These are phyloP conservation scores for Cygnus atratus DNA, from an alignment of 2,113 vertebrate genomes.

Conservation along the genomic window DNA sequence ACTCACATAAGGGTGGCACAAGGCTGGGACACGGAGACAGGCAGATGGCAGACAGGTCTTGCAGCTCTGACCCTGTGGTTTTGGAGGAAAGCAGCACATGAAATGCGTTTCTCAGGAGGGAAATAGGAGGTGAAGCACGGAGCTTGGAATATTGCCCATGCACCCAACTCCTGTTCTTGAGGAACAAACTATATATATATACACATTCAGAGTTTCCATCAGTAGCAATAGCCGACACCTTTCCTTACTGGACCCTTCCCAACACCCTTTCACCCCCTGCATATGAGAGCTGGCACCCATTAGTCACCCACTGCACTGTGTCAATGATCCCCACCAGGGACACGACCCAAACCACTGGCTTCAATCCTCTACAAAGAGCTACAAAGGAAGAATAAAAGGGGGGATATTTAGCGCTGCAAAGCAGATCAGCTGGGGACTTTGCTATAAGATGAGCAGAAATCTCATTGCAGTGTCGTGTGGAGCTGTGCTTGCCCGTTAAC, in stretches of 20 bases:
- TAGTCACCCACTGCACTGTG: not conserved
- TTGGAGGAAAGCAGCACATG: not conserved
- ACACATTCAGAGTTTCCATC: not conserved
- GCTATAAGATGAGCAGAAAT: not conserved
- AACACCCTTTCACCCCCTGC: not conserved
- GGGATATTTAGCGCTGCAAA: not conserved
- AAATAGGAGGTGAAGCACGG: not conserved
- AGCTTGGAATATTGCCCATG: not conserved
- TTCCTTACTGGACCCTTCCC: not conserved
- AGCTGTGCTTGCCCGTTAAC: not conserved
- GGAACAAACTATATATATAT: not conserved
- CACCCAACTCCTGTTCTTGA: not conserved
- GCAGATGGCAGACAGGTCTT: not conserved
- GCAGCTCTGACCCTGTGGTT: not conserved
- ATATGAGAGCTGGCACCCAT: not conserved
- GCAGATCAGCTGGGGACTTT: not conserved
- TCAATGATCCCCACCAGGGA: not conserved
- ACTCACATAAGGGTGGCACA: not conserved
- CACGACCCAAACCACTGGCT: not conserved
- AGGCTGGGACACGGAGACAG: not conserved
- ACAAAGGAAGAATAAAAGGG: not conserved
- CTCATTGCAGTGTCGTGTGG: rapidly evolving
- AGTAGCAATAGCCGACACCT: not conserved
- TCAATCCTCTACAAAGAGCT: not conserved
- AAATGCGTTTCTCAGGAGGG: not conserved